Conservation (phyloP, 2,113 vertebrate species). For the Seriola rivoliana region DNA sequence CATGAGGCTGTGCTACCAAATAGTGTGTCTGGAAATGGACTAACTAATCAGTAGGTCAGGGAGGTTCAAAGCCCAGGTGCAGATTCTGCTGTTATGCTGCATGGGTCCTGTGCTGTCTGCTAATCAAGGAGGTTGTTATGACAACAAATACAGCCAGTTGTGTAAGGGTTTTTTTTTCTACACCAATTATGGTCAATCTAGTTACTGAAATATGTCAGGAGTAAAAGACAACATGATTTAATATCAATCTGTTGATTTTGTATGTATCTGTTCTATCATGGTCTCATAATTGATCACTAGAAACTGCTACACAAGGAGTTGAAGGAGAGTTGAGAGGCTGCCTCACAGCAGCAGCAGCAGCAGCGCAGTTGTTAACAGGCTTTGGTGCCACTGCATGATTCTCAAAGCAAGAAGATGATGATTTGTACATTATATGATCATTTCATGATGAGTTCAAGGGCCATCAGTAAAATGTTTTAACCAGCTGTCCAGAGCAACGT, state of each 20-base stretch:
- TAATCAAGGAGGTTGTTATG: conserved; percentile 57
- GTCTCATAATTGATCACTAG: not conserved
- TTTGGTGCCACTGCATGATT: conserved; percentile 10
- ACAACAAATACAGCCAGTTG: conserved; percentile 28
- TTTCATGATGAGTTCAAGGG: not conserved
- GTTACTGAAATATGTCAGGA: not conserved
- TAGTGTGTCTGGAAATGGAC: conserved; percentile 67
- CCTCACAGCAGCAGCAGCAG: not conserved
- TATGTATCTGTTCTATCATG: not conserved
- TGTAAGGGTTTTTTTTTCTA: conserved; percentile 1
- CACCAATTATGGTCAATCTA: not conserved
- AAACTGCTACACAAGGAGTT: not conserved
- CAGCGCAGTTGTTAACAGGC: not conserved
- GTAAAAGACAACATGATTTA: not conserved
- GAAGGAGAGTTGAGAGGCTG: not conserved
- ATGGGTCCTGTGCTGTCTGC: conserved; percentile 35
- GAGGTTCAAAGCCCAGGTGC: conserved; percentile 70
- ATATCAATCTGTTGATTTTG: not conserved
- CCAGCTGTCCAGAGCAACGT: not conserved
- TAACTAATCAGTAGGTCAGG: conserved; percentile 66
- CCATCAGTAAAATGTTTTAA: not conserved
- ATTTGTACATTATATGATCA: not conserved
- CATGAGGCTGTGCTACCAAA: conserved; percentile 73
- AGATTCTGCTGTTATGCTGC: conserved; percentile 35
- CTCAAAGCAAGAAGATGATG: not conserved